Evolutionary conservation across 2,113 vertebrate genomes (phyloP).

Genomic region (Cynocephalus volans): DNA sequence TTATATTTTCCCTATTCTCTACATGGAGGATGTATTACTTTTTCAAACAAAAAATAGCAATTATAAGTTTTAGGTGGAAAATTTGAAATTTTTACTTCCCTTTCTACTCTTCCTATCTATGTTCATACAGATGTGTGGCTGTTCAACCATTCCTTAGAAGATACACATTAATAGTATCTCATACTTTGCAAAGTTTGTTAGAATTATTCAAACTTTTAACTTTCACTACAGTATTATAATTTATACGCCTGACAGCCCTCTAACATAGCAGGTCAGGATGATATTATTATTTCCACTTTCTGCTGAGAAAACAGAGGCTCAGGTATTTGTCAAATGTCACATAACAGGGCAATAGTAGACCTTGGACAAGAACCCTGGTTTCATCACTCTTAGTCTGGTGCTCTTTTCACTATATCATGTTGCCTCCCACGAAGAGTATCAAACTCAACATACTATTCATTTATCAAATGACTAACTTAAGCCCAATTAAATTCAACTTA

Average conservation of each 20-base stretch:
- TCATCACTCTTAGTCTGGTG: background rate
- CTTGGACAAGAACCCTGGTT: background rate
- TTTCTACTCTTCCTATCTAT: background rate
- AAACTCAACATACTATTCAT: constrained; percentile 49
- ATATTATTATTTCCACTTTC: constrained; percentile 46
- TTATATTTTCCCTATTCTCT: constrained; percentile 20
- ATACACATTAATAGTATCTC: background rate
- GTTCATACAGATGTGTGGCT: background rate
- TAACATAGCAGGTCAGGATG: background rate
- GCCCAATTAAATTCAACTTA: constrained; percentile 75
- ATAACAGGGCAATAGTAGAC: background rate
- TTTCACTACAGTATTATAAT: constrained; percentile 6
- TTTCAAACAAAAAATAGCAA: constrained; percentile 15
- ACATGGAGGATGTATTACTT: background rate
- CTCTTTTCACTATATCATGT: constrained; percentile 3
- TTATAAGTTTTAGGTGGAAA: background rate
- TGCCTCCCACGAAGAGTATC: constrained; percentile 44
- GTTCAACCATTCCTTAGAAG: background rate
- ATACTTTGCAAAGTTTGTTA: background rate
- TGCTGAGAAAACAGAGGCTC: constrained; percentile 52
- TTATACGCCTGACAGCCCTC: background rate
- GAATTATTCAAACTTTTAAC: constrained; percentile 41
- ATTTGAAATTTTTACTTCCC: constrained; percentile 51
- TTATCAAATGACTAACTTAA: constrained; percentile 65
- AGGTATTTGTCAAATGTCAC: constrained; percentile 58